Conservation (phyloP, 2,888 invertebrate species). For the Achlya flavicornis region DNA sequence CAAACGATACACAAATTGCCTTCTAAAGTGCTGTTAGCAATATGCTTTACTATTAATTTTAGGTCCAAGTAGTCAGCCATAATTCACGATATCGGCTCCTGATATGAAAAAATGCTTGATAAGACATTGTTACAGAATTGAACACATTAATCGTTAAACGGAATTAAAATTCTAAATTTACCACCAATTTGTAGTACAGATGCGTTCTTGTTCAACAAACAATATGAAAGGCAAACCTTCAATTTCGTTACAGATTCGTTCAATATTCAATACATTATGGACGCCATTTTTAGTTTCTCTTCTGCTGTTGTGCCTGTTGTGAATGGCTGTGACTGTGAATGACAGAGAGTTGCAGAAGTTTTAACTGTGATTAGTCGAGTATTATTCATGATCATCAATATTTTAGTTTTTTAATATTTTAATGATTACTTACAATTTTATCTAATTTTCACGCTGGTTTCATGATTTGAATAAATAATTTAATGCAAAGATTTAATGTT, state of each 20-base stretch:
- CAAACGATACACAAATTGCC: constrained; percentile 68
- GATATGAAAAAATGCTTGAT: constrained; percentile 22
- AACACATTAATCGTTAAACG: not conserved
- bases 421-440: too few species aligned
- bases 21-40: constrained; percentile 63
- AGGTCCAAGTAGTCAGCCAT: constrained; percentile 58
- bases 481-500: too few species aligned
- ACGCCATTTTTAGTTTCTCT: not conserved
- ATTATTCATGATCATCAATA: too few species aligned
- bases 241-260: constrained; percentile 38
- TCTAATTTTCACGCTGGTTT: too few species aligned
- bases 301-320: too few species aligned
- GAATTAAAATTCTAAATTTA: constrained; percentile 36
- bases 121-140: constrained; percentile 21
- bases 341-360: too few species aligned
- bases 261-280: constrained; percentile 34
- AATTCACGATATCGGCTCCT: constrained; percentile 23
- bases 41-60: constrained; percentile 62
- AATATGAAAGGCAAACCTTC: not conserved
- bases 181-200: constrained; percentile 45
- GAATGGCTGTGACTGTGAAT: too few species aligned
- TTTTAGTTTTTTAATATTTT: too few species aligned
- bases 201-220: constrained; percentile 34
- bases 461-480: too few species aligned
- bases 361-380: too few species aligned